Evolutionary conservation across 2,113 vertebrate species (phyloP), one percentile per base, ranked within the genome.

Genomic region (Pluvialis apricaria): DNA sequence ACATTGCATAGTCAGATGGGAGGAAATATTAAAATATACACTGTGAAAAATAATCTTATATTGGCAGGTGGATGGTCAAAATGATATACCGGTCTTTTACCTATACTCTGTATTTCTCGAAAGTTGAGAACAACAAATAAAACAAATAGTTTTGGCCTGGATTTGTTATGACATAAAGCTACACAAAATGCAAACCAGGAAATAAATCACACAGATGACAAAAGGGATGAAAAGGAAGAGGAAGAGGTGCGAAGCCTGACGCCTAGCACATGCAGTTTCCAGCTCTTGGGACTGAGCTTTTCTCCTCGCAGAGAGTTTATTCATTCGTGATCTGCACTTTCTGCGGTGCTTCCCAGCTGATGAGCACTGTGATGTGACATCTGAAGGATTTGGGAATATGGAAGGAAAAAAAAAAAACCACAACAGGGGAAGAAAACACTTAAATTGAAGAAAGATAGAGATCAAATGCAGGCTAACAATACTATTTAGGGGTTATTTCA

Each of bases 111-210:
- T 55, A 3, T 75, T 86, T 84, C 70, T 62, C 45, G 31, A 7
- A 89, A 85, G 86, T 20, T 24, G 34, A 55, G 52, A 52, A n/a
- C n/a, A n/a, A n/a, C n/a, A n/a, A n/a, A n/a, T n/a, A n/a, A n/a
- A 91, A 91, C 77, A 82, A 75, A 18, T 64, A 40, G 32, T 87
- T 93, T 55, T 49, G 77, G 38, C 16, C 31, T 82, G 83, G 68
- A 82, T 96, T 96, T 89, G 90, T 93, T 82, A 32, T 40, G 55
- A 83, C 47, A 49, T 89, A 92, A 82, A 93, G 55, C 71, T 64
- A 25, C 45, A 77, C 15, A 18, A 72, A 94, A 57, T 57, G 64
- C 68, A 88, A 61, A 40, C 58, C 1, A 7, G 57, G 60, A 57
- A 16, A 60, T 91, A 60, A 96, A 88, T 91, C 75, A 54, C 15